Conservation (phyloP, 1,140 invertebrate species). For the Wiebesia pumilae region DNA sequence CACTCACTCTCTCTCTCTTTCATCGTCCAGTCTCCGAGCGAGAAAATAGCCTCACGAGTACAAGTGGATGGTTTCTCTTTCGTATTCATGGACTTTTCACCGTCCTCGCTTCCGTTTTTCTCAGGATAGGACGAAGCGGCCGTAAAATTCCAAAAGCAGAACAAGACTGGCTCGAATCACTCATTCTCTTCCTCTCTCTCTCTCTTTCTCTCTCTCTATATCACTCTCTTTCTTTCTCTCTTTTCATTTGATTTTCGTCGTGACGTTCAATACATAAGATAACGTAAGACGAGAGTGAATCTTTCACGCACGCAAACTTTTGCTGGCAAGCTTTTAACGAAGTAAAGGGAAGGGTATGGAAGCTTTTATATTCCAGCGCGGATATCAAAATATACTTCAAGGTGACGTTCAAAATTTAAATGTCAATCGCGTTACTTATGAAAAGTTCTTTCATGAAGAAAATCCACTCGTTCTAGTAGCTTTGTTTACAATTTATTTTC, state of each 20-base stretch:
- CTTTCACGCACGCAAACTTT: background rate
- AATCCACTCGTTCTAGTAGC: background rate
- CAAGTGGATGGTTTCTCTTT: conserved; percentile 36
- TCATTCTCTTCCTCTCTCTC: background rate
- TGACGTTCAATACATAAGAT: conserved; percentile 44
- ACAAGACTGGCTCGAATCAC: background rate
- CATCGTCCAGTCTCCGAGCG: background rate
- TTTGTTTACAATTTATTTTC: background rate
- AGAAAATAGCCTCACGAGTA: conserved; percentile 26
- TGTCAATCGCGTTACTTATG: background rate
- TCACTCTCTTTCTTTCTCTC: too few relatives aligned
- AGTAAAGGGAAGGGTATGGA: background rate
- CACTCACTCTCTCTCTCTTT: conserved; percentile 3
- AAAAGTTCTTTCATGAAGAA: background rate
- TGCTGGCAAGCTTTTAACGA: background rate
- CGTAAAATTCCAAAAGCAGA: conserved; percentile 38
- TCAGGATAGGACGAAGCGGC: background rate
- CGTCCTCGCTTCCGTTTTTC: background rate
- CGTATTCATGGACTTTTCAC: conserved; percentile 49
- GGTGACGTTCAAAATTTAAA: background rate
- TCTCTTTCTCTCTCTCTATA: conserved; percentile 5
- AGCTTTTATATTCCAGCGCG: background rate
- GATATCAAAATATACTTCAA: background rate
- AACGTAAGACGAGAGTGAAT: background rate
- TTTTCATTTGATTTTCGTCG: conserved; percentile 20